Percentiles rank a stretch among this genome's conserved stretches.
These are phyloP conservation scores for Melopsittacus undulatus DNA, from an alignment of 2,797 vertebrate species.

Conservation along the genomic window DNA sequence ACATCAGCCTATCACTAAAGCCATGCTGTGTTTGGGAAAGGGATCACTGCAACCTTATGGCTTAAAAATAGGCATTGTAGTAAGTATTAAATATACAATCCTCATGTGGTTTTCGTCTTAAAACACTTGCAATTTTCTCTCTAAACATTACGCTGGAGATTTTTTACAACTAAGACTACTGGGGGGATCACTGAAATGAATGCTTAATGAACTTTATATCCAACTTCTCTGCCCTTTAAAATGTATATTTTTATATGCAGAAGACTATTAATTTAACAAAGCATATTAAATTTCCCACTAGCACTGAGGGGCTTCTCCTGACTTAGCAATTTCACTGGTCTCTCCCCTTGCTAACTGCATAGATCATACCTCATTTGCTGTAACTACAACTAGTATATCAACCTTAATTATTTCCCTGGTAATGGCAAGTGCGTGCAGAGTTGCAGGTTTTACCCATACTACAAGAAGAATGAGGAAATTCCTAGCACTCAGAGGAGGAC, in stretches of 20 bases:
- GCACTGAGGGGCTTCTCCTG: slow-evolving; percentile 12
- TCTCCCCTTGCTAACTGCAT: slow-evolving; percentile 13
- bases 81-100: background rate
- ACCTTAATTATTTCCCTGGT: slow-evolving; percentile 8
- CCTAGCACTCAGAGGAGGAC: background rate
- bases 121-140: background rate
- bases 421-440: background rate
- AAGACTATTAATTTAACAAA: slow-evolving; percentile 56
- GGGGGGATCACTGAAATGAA: background rate
- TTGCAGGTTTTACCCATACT: background rate
- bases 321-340: background rate
- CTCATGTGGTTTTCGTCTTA: background rate
- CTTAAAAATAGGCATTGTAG: background rate
- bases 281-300: slow-evolving; percentile 30
- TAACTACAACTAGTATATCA: slow-evolving; percentile 29
- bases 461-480: background rate
- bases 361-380: slow-evolving; percentile 8
- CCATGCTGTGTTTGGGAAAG: background rate
- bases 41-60: background rate
- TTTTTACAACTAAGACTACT: background rate
- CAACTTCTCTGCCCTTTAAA: slow-evolving; percentile 45
- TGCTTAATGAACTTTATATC: slow-evolving; percentile 36
- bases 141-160: background rate
- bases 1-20: background rate
- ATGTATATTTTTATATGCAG: slow-evolving; percentile 37